Evolutionary conservation across 2,888 invertebrate genomes (phyloP).

Genomic region (Rotaria sp.): DNA sequence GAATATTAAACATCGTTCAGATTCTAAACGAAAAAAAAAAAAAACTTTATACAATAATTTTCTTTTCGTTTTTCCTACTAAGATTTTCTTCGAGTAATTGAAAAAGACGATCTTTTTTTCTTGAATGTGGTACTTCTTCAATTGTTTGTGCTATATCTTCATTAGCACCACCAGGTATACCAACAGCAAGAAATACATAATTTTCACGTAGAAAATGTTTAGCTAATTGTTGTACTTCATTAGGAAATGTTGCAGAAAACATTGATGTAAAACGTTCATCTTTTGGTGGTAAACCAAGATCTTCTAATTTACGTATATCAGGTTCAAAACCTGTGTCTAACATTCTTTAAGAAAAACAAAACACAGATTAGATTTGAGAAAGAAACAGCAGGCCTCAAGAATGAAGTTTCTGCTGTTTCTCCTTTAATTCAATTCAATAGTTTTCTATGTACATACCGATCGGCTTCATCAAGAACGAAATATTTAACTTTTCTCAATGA

Average conservation of each 20-base stretch:
- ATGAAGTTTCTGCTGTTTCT: no score
- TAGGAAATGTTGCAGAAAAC: constrained; percentile 72
- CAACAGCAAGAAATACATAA: constrained; percentile 81
- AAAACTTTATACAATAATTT: background rate
- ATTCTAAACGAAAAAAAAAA: background rate
- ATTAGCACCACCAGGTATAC: constrained; percentile 84
- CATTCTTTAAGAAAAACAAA: constrained; percentile 59
- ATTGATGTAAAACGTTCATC: constrained; percentile 61
- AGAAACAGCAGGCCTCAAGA: no score
- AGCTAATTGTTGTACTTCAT: constrained; percentile 70
- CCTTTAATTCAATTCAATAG: no score
- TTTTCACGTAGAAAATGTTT: constrained; percentile 65
- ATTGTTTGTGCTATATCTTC: constrained; percentile 74
- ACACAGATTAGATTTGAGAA: no score
- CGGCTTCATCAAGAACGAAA: constrained; percentile 41
- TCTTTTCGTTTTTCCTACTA: background rate
- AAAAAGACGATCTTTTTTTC: constrained; percentile 69
- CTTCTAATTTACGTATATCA: constrained; percentile 46
- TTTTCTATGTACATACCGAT: background rate
- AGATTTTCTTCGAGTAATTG: constrained; percentile 60
- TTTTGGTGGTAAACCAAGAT: constrained; percentile 50
- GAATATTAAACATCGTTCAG: constrained; percentile 65
- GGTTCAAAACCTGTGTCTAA: constrained; percentile 67
- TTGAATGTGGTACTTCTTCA: constrained; percentile 60
- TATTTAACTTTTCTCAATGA: constrained; percentile 38